Evolutionary conservation across 2,888 invertebrate genomes (phyloP).

Genomic region (Crematogaster levior): DNA sequence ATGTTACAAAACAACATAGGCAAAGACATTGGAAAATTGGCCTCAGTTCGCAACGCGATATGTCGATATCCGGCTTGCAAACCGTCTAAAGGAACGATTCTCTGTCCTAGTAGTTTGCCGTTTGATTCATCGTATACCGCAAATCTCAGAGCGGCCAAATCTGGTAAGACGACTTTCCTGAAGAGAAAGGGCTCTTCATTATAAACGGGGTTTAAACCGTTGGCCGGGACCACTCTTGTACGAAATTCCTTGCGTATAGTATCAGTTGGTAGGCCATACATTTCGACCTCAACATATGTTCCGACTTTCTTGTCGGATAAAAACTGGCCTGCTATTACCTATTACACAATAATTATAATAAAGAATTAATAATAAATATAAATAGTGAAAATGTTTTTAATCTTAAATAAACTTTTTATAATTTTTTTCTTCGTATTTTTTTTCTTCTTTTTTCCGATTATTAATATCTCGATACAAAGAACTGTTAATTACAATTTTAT

Average conservation of each 20-base stretch:
- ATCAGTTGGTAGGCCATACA: constrained; percentile 98
- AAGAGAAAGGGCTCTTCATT: constrained; percentile 99
- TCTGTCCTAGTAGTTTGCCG: constrained; percentile 97
- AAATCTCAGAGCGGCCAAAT: constrained; percentile 98
- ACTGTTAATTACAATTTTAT: neutral
- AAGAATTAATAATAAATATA: neutral
- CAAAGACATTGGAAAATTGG: constrained; percentile 99
- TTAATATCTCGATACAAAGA: neutral
- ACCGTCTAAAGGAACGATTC: constrained; percentile 99
- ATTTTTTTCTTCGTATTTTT: neutral
- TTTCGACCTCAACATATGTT: constrained; percentile 99
- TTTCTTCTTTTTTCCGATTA: neutral
- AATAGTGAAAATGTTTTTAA: neutral
- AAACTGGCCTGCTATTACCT: constrained; percentile 99
- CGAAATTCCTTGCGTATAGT: constrained; percentile 99
- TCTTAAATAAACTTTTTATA: neutral
- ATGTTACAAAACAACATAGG: constrained; percentile 99
- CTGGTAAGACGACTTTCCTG: constrained; percentile 99
- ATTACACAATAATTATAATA: constrained; percentile 53
- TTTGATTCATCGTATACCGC: constrained; percentile 99
- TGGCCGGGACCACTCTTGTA: constrained; percentile 97
- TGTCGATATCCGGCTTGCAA: constrained; percentile 99
- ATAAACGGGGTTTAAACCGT: constrained; percentile 99
- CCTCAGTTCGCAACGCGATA: constrained; percentile 98
- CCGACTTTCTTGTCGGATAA: constrained; percentile 99